Percentiles rank a stretch among this genome's conserved stretches.
phyloP scores from a whole-genome alignment of 2,888 invertebrate species.

The Pediacus dermestoides region DNA sequence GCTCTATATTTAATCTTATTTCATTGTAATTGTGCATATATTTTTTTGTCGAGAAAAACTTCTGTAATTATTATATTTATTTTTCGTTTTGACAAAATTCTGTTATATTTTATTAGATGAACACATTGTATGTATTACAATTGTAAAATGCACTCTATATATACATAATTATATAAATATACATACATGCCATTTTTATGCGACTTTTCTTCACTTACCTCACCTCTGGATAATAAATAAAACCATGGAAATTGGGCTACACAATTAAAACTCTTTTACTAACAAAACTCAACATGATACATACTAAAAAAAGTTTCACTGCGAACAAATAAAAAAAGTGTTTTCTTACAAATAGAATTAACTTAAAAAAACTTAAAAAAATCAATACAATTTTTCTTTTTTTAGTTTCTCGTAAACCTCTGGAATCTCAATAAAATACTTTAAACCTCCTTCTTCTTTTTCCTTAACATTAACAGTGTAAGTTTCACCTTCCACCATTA shows the following conservation, averaged over 20 bases:
- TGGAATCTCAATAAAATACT: constrained; percentile 31
- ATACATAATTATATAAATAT: constrained; percentile 46
- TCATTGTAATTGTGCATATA: neutral
- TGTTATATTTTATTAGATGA: constrained; percentile 38
- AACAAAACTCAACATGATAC: too few relatives aligned
- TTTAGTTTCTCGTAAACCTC: constrained; percentile 24
- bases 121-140: constrained; percentile 50
- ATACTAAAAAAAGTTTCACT: too few relatives aligned
- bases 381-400: constrained; percentile 17
- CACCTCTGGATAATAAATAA: neutral
- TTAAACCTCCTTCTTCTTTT: constrained; percentile 14
- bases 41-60: neutral
- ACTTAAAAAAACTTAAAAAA: neutral
- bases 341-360: constrained; percentile 2
- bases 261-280: too few relatives aligned
- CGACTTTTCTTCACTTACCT: too few relatives aligned
- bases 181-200: constrained; percentile 45
- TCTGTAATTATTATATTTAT: neutral
- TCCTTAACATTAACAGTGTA: constrained; percentile 25
- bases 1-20: too few relatives aligned
- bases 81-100: neutral
- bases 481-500: constrained; percentile 23
- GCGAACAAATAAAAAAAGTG: neutral
- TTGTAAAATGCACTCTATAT: constrained; percentile 50
- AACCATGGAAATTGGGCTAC: neutral